Base-by-base conservation (phyloP, 2,113 vertebrate genomes). In the Oryctolagus cuniculus region DNA sequence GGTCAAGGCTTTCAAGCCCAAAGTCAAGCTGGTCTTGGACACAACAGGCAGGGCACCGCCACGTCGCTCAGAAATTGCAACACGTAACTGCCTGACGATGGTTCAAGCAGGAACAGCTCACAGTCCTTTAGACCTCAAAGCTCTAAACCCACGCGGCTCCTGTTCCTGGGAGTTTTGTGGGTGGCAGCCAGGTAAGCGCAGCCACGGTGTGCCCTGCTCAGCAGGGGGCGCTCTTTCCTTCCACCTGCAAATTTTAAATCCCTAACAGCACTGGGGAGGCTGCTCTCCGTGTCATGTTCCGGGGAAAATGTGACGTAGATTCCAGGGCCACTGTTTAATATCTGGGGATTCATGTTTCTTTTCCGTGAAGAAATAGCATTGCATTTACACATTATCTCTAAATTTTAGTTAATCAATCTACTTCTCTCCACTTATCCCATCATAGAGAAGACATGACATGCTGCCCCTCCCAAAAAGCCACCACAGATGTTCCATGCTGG, bases 171-270 rank as follows among this genome's bases (percentile, higher is more conserved):
- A 5, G 24, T 22, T 70, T 58, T 74, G 13, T 17, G 51, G 64
- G 17, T 29, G 16, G 53, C 83, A 9, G 27, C 51, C 7, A 51
- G 49, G 29, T 38, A 38, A 55, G 92, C 27, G 10, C 31, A 38
- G 19, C 27, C 10, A n/a, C 1, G 1, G 16, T 10, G 5, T 34
- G 2, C 2, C 3, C 79, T 24, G 4, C 36, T 87, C 90, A 86
- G 44, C 53, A 83, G 74, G 49, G 94, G 81, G 53, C n/a, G 24
- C 34, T 55, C 49, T 96, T 81, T 78, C 21, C 34, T 92, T 70
- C 87, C 19, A 1, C 16, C 53, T 34, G 24, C 24, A 81, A 19
- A 61, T 5, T 16, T 36, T 27, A 38, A 69, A 82, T 31, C 8
- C 55, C 25, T 74, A 6, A 34, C 0, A 6, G 10, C 73, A 44